phyloP scores from a whole-genome alignment of 2,113 vertebrate species.

The Ibidorhyncha struthersii region DNA sequence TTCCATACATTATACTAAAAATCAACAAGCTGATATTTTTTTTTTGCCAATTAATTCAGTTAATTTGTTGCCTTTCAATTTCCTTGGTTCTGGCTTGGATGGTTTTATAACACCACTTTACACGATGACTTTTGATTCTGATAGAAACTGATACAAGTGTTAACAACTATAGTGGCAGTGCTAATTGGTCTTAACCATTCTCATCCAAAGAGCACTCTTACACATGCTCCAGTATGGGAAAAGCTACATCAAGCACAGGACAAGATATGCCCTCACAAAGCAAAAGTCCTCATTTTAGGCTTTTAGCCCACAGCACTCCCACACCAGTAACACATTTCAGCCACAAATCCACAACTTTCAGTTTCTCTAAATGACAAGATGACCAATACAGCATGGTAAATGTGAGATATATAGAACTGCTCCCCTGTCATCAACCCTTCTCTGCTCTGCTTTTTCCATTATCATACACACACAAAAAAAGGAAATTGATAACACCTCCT shows the following conservation, averaged over 20 bases:
- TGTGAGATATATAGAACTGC: not conserved
- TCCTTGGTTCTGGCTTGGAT: not conserved
- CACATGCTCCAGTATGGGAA: not conserved
- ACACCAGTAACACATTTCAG: not conserved
- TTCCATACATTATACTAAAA: conserved; percentile 33
- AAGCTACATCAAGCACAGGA: not conserved
- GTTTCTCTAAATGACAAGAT: not conserved
- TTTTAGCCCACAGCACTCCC: not conserved
- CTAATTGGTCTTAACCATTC: not conserved
- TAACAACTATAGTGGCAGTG: not conserved
- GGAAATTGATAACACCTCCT: not conserved
- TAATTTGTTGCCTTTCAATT: not conserved
- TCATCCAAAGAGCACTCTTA: not conserved
- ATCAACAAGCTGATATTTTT: not conserved
- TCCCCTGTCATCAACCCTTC: not conserved
- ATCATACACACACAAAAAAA: not conserved
- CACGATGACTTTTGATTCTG: not conserved
- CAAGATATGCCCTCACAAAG: not conserved
- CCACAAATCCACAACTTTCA: not conserved
- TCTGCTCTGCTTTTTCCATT: not conserved
- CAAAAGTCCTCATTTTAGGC: not conserved
- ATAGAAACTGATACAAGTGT: not conserved
- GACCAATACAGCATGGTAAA: not conserved
- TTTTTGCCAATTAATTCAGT: not conserved
- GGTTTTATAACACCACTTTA: not conserved